Evolutionary conservation across 2,888 invertebrate species (phyloP).

Genomic region (Lycophotia porphyrea): DNA sequence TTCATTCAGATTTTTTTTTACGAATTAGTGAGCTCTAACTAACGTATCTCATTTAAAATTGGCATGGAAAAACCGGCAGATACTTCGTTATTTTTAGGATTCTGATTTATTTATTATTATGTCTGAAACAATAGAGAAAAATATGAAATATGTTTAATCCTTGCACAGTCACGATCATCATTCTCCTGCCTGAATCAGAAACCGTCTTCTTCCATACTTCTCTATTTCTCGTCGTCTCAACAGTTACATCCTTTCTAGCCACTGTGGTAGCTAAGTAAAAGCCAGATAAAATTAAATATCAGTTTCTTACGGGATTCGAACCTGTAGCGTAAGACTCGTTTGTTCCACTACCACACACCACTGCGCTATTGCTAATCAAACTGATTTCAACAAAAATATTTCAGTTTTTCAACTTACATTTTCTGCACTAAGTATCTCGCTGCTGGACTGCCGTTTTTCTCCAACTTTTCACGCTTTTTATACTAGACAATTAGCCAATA

Average conservation of each 20-base stretch:
- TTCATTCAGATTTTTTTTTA: background rate
- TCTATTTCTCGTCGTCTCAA: background rate
- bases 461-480: conserved; percentile 1
- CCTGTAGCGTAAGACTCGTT: conserved; percentile 16
- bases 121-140: conserved; percentile 36
- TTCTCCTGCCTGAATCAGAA: background rate
- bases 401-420: conserved; percentile 20
- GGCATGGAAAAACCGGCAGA: conserved; percentile 16
- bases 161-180: background rate
- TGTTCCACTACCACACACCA: background rate
- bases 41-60: conserved; percentile 16
- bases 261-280: background rate
- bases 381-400: background rate
- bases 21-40: background rate
- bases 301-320: conserved; percentile 29
- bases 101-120: background rate
- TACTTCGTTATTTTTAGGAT: background rate
- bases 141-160: background rate
- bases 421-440: background rate
- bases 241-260: background rate
- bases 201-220: background rate
- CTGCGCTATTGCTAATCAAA: background rate
- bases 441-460: background rate
- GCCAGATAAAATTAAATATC: background rate
- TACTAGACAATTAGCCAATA: conserved; percentile 10